Percentiles rank a stretch among this genome's conserved stretches.
Conservation (phyloP, 2,113 vertebrate species). For the Chloebia gouldiae region DNA sequence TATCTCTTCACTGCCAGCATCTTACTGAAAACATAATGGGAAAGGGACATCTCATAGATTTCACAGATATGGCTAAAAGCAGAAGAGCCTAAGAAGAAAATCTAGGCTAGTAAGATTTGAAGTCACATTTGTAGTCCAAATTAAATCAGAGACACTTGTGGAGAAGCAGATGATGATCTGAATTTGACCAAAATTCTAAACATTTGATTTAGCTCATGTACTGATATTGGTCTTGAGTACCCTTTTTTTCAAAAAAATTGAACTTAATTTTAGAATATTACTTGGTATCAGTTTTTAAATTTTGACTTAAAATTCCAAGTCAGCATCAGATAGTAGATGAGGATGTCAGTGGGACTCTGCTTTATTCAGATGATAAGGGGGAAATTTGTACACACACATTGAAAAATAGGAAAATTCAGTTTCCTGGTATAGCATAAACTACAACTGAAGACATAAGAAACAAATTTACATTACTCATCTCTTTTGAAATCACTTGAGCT, state of each 20-base stretch:
- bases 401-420: not conserved
- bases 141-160: not conserved
- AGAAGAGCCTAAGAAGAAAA: not conserved
- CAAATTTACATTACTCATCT: not conserved
- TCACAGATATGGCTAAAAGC: not conserved
- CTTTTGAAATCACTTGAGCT: not conserved
- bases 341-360: not conserved
- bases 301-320: not conserved
- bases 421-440: not conserved
- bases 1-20: not conserved
- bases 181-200: not conserved
- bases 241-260: not conserved
- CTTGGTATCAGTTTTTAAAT: not conserved
- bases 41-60: not conserved
- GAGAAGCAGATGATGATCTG: not conserved
- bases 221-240: not conserved
- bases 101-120: not conserved
- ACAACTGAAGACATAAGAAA: not conserved
- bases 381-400: not conserved
- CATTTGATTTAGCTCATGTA: not conserved
- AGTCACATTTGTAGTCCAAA: not conserved
- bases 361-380: not conserved
- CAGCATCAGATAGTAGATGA: not conserved
- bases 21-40: not conserved
- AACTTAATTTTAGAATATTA: not conserved